Evolutionary conservation across 2,113 vertebrate genomes (phyloP), one percentile per base, ranked within the genome.

Genomic region (Aegotheles bennettii): DNA sequence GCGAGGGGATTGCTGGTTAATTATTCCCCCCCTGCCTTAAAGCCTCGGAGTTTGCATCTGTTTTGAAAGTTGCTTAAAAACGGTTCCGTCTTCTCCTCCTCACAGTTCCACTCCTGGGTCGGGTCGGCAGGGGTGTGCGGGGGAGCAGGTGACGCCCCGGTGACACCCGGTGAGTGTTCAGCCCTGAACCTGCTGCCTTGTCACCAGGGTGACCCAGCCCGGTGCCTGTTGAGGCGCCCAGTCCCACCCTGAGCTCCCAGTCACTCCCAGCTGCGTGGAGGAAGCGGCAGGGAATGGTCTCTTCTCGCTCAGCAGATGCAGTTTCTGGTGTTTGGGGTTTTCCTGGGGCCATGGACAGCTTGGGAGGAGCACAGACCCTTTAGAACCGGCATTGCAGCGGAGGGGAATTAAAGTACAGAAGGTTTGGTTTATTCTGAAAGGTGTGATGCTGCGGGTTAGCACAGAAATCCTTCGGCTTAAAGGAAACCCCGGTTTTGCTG

Each of bases 1-100:
- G 51, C 10, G 89, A 87, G 84, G 91, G 91, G 77, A 89, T 79
- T 81, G 92, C 64, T 92, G 77, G 64, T 64, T 71, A 60, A 87
- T 84, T 63, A 47, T 17, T 65, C 13, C 67, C 76, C 54, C 10
- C 11, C 16, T 25, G 16, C 7, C 67, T 73, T 57, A 16, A 83
- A 50, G 74, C 29, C 77, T 54, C 5, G 7, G 10, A 33, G 48
- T 42, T 50, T 4, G 24, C 42, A n/a, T 63, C 38, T 16, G 11
- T 47, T 10, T 56, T 15, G n/a, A 7, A 11, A 89, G 59, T 65
- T 77, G 83, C 73, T 67, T 14, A 3, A 36, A 95, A 50, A 20
- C 24, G 24, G 81, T 89, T 95, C 75, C 42, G 0, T 29, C 45
- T 53, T 67, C 33, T 59, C 7, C 33, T 59, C 7, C 20, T 57